Evolutionary conservation across 2,888 invertebrate species (phyloP).

Genomic region (Phyllotreta cruciferae): DNA sequence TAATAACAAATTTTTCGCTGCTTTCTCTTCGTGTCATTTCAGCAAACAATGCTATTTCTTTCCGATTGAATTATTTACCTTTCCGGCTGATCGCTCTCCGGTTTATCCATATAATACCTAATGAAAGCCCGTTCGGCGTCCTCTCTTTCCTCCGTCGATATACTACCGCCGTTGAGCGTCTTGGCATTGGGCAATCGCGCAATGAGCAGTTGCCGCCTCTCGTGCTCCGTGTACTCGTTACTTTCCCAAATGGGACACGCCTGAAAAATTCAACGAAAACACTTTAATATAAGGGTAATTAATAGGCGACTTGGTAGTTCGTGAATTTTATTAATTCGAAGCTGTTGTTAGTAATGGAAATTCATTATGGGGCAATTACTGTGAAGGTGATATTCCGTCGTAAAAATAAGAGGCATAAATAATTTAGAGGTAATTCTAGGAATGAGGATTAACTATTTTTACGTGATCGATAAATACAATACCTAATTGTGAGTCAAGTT

Average conservation of each 20-base stretch:
- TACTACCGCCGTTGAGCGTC: conserved; percentile 88
- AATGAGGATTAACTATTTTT: not conserved
- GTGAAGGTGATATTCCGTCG: no score
- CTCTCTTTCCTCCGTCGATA: conserved; percentile 85
- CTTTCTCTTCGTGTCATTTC: conserved; percentile 14
- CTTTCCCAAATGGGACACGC: conserved; percentile 78
- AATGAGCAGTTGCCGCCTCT: conserved; percentile 84
- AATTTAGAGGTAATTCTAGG: not conserved
- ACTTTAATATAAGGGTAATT: not conserved
- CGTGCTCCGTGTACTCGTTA: conserved; percentile 87
- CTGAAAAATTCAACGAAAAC: conserved; percentile 53
- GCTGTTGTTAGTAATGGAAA: no score
- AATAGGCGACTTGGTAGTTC: not conserved
- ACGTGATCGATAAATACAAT: no score
- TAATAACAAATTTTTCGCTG: no score
- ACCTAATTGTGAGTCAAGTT: no score
- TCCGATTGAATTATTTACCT: conserved; percentile 63
- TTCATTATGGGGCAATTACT: no score
- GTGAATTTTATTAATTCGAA: no score
- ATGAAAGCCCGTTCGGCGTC: conserved; percentile 94
- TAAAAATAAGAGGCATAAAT: conserved; percentile 2
- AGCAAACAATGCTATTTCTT: no score
- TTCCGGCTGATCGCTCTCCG: conserved; percentile 81
- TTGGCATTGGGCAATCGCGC: conserved; percentile 86
- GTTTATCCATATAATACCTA: conserved; percentile 88